Evolutionary conservation across 2,888 invertebrate genomes (phyloP), one percentile per base, ranked within the genome.

Genomic region (Synanthedon andrenaeformis): DNA sequence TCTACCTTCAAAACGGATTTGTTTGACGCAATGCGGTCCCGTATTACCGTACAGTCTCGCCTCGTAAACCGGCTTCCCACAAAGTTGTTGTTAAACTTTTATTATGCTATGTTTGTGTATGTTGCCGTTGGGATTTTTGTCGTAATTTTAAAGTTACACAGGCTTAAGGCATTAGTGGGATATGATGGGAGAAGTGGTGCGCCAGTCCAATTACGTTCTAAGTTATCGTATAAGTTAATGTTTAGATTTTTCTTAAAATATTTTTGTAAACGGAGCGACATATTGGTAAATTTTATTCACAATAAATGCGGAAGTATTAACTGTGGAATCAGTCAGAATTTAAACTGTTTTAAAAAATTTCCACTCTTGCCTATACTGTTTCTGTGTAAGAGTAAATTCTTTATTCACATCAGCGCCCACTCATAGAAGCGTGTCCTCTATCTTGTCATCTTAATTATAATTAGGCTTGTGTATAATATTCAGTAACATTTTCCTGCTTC

Each of bases 1-100:
- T 3, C 23, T 23, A 5, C 23, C 5, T 4, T 23, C 35, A 10
- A 35, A 10, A 10, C 35, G 10, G 35, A 45, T 45, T n/a, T n/a
- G 51, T 5, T 51, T 13, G 51, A n/a, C 23, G 41, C 51, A 51
- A 35, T n/a, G 12, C 2, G 1, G 13, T 6, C 51, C 48, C 56
- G 53, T 65, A 57, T 62, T 51, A 48, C 14, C 41, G 6, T 50
- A 4, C 49, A 51, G 56, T 56, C 55, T 60, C 57, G 57, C 57
- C 52, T 61, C 65, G 65, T 69, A 66, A 66, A 64, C 62, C 58
- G 59, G 55, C 65, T 60, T 62, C 60, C 55, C 56, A 55, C 64
- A 62, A 69, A 70, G 66, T 72, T 67, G 67, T 66, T 67, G 63
- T 58, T 58, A 64, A 56, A 66, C 62, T 71, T 70, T 72, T 74